Evolutionary conservation across 2,797 vertebrate genomes (phyloP), one percentile per base, ranked within the genome.

Genomic region (Morus bassanus): DNA sequence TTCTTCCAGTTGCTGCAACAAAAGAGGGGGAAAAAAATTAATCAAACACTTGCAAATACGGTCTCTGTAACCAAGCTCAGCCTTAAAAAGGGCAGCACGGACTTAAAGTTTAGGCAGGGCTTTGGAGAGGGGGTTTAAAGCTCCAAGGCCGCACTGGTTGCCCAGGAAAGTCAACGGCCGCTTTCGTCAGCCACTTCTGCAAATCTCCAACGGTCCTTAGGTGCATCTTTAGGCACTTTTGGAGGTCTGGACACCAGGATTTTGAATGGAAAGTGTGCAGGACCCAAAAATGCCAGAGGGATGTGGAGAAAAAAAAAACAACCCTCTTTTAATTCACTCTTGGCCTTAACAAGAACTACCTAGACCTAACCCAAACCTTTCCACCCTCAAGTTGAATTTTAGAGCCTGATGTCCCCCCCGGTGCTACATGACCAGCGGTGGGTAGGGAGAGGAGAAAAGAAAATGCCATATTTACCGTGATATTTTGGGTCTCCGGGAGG

Each of bases 11-110:
- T 31, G 11, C 68, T 89, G 16, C 4, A 9, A 65, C 15, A 54
- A 56, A 60, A 82, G 7, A 3, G 3, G 9, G 9, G 18, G 5
- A 1, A 0, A 10, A 46, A 12, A 84, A 37, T n/a, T 0, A 65
- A 46, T 17, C 9, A 10, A 30, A 81, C 1, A 1, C 12, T 39
- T 21, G 13, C 27, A 60, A 59, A 28, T 5, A 22, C 0, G 3
- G 18, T 19, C 12, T 2, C 0, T 23, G 33, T 19, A 33, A 30
- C 30, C 10, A 41, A 59, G 27, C 14, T 30, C 7, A 18, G 65
- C 53, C n/a, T 43, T 35, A 11, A 11, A 45, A 57, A 57, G 28
- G n/a, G 4, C n/a, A 24, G 31, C 19, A 4, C 19, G 25, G 9
- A 31, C 24, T 39, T 27, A 17, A 76, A 63, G 18, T 15, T 85